phyloP scores from a whole-genome alignment of 2,888 invertebrate species.

The Melipona bicolor region DNA sequence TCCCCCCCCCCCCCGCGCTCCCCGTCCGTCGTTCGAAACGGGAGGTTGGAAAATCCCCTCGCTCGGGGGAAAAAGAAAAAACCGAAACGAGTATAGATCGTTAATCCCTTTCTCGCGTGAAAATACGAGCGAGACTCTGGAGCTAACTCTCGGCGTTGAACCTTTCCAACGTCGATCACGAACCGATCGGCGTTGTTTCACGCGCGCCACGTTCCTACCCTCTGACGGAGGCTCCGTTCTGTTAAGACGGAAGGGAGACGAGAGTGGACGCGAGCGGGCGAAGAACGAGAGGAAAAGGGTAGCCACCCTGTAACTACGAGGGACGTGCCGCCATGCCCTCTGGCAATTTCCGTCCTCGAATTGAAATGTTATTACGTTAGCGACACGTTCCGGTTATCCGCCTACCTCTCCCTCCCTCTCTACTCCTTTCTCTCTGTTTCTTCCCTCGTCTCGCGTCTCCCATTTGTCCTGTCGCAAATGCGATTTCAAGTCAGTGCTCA shows the following conservation, averaged over 20 bases:
- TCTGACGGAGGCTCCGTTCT: not conserved
- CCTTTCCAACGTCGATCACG: not conserved
- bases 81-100: not conserved
- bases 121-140: not conserved
- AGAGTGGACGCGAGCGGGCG: slow-evolving; percentile 35
- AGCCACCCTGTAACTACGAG: slow-evolving; percentile 66
- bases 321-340: slow-evolving; percentile 69
- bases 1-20: not conserved
- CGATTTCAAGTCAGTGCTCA: slow-evolving; percentile 55
- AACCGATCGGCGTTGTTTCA: not conserved
- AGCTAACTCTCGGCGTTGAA: not conserved
- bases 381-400: slow-evolving; percentile 74
- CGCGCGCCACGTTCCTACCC: not conserved
- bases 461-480: slow-evolving; percentile 55
- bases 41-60: slow-evolving; percentile 36
- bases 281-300: slow-evolving; percentile 47
- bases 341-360: slow-evolving; percentile 83
- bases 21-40: slow-evolving; percentile 12
- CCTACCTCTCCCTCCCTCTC: slow-evolving; percentile 7
- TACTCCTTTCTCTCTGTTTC: slow-evolving; percentile 6
- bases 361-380: slow-evolving; percentile 84
- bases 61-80: not conserved
- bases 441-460: slow-evolving; percentile 50
- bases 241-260: slow-evolving; percentile 24
- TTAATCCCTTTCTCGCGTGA: not conserved